These are phyloP conservation scores for Elephantulus edwardii DNA, from an alignment of 2,113 vertebrate genomes.

Conservation along the genomic window DNA sequence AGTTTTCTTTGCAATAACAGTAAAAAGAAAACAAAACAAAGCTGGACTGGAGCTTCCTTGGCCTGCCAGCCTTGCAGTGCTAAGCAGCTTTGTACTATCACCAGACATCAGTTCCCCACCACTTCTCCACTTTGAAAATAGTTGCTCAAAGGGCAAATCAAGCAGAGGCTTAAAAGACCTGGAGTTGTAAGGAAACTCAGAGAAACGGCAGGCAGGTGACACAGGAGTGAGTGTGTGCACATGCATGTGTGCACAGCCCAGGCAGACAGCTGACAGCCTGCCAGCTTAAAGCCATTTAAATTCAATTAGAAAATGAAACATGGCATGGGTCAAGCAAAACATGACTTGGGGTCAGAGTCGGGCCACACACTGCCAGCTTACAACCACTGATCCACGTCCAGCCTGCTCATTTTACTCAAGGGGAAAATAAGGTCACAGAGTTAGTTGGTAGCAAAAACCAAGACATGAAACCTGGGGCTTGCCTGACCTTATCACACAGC, in stretches of 20 bases:
- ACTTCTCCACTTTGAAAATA: background rate
- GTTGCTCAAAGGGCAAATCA: background rate
- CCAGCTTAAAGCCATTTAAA: slow-evolving; percentile 16
- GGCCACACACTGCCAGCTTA: background rate
- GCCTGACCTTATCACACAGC: background rate
- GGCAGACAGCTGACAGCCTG: background rate
- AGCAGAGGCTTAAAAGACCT: background rate
- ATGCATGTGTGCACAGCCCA: background rate
- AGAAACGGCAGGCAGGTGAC: background rate
- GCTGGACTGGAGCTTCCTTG: too few species aligned
- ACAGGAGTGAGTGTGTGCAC: fast-evolving
- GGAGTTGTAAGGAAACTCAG: background rate
- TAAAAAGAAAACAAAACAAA: background rate
- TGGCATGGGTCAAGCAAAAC: slow-evolving; percentile 44
- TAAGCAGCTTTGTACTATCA: background rate
- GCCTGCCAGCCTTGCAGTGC: background rate
- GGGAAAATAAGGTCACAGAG: slow-evolving; percentile 51
- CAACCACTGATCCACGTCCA: background rate
- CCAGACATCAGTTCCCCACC: background rate
- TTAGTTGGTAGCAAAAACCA: background rate
- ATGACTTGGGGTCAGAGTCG: background rate
- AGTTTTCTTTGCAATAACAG: too few species aligned
- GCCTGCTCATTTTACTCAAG: background rate
- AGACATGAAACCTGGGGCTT: background rate
- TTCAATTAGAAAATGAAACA: slow-evolving; percentile 55